phyloP scores from a whole-genome alignment of 2,113 vertebrate genomes.

The Dryoscopus gambensis region DNA sequence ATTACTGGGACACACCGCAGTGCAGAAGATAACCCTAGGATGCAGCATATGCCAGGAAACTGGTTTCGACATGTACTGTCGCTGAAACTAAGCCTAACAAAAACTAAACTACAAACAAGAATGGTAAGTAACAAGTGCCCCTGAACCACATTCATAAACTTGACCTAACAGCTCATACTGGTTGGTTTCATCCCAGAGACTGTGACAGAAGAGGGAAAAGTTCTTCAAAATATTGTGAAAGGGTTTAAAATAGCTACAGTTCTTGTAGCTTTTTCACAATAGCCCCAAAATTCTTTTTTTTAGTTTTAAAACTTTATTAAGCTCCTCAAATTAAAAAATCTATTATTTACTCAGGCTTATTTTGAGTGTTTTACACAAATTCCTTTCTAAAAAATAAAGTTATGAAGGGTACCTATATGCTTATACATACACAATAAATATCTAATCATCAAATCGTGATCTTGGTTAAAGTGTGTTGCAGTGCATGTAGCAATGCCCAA shows the following conservation, averaged over 20 bases:
- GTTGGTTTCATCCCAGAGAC: neutral
- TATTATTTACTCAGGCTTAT: neutral
- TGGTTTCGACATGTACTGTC: neutral
- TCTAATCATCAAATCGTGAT: neutral
- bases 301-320: neutral
- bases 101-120: neutral
- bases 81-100: neutral
- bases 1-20: neutral
- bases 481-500: too few relatives aligned
- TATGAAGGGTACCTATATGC: neutral
- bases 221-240: neutral
- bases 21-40: neutral
- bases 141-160: neutral
- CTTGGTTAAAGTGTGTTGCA: neutral
- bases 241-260: neutral
- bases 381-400: neutral
- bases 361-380: neutral
- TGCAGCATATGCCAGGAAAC: neutral
- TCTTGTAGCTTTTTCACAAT: neutral
- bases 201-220: neutral
- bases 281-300: neutral
- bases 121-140: accelerated
- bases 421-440: neutral
- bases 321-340: neutral
- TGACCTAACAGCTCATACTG: neutral